phyloP scores from a whole-genome alignment of 2,113 vertebrate genomes.

The Dinomys branickii region DNA sequence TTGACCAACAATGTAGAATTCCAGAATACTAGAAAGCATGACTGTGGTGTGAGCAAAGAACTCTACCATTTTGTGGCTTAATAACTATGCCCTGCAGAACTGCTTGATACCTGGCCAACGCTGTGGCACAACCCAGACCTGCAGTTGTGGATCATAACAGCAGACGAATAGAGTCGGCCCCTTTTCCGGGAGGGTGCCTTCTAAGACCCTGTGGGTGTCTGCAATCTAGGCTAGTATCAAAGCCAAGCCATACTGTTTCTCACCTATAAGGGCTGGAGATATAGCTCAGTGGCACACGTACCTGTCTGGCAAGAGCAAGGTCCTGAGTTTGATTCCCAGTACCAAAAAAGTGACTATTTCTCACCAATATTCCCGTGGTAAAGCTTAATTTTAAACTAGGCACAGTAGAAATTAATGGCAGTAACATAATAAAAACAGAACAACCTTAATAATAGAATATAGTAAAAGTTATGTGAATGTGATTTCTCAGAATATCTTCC shows the following conservation, averaged over 20 bases:
- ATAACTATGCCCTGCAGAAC: neutral
- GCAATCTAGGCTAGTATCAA: neutral
- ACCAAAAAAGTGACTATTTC: too few relatives aligned
- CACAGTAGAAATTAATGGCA: neutral
- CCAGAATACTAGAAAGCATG: neutral
- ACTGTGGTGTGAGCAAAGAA: neutral
- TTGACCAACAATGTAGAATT: constrained; percentile 7
- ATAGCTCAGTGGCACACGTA: too few relatives aligned
- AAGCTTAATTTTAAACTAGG: neutral
- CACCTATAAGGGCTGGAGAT: too few relatives aligned
- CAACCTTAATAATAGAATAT: neutral
- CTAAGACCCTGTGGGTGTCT: neutral
- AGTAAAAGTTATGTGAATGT: neutral
- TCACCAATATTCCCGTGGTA: neutral
- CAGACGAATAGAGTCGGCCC: neutral
- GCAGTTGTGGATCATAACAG: neutral
- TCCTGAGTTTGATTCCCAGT: too few relatives aligned
- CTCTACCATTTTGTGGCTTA: neutral
- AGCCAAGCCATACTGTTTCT: neutral
- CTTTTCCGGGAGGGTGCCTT: neutral
- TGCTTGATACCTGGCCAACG: neutral
- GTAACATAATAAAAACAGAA: neutral
- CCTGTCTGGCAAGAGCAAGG: too few relatives aligned
- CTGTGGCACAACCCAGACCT: neutral
- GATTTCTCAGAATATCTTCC: neutral